A percentile compares a stretch with the other conserved stretches of the same genome.
Conservation (phyloP, 2,113 vertebrate species). For the Piliocolobus tephrosceles region DNA sequence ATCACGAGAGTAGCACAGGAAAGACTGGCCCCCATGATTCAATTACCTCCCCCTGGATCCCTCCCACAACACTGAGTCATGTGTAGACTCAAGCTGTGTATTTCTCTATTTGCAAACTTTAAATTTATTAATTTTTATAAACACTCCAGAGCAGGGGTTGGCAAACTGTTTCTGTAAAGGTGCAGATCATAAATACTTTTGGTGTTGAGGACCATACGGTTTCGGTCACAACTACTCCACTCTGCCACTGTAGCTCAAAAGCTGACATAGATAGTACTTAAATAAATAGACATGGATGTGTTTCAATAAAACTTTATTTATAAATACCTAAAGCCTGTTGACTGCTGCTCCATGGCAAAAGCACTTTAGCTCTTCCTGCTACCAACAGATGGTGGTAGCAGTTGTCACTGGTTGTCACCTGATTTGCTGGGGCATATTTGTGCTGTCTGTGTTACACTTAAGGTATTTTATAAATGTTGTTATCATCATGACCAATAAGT, state of each 20-base stretch:
- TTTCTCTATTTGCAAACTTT: background rate
- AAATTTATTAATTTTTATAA: constrained; percentile 27
- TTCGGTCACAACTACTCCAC: background rate
- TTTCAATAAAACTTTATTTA: constrained; percentile 70
- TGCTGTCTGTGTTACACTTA: constrained; percentile 6
- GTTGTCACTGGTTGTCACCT: background rate
- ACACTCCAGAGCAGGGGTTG: background rate
- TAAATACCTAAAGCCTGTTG: background rate
- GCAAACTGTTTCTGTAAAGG: background rate
- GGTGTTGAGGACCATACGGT: background rate
- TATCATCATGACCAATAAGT: constrained; percentile 69
- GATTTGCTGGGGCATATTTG: constrained; percentile 39
- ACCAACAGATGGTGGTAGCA: constrained; percentile 21
- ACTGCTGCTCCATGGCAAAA: background rate
- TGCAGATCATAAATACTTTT: background rate
- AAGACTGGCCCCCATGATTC: too few relatives aligned
- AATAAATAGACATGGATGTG: background rate
- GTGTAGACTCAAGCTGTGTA: background rate
- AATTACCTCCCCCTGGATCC: too few relatives aligned
- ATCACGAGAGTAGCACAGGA: too few relatives aligned
- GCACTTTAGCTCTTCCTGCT: constrained; percentile 7
- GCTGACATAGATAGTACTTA: background rate
- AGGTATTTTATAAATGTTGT: constrained; percentile 52
- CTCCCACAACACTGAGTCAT: too few relatives aligned
- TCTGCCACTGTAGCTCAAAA: background rate